Percentiles rank a stretch among this genome's conserved stretches.
Evolutionary conservation across 2,113 vertebrate species (phyloP).

Genomic region (Calyptommatus sinebrachiatus): DNA sequence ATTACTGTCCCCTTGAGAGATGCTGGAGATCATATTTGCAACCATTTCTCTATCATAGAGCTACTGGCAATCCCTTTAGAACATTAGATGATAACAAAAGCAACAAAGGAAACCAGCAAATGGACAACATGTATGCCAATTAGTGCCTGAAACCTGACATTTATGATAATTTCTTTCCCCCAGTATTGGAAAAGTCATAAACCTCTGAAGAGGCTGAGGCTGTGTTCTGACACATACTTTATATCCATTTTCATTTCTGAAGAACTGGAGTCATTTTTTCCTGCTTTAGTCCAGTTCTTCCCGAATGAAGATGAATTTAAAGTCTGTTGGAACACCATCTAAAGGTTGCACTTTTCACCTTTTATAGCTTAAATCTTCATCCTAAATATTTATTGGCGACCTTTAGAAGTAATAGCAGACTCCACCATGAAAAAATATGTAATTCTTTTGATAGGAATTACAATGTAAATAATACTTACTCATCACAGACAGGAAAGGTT

Average conservation of each 20-base stretch:
- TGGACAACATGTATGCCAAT: not conserved
- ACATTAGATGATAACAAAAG: not conserved
- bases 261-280: no score
- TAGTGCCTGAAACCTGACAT: not conserved
- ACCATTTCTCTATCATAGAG: no score
- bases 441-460: not conserved
- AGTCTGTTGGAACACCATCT: no score
- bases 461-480: not conserved
- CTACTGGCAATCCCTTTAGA: no score
- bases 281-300: no score
- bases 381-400: constrained; percentile 39
- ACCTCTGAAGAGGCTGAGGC: not conserved
- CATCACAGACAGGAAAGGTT: not conserved
- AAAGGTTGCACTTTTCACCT: not conserved
- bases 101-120: not conserved
- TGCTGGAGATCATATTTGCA: no score
- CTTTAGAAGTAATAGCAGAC: constrained; percentile 34
- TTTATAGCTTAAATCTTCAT: constrained; percentile 40
- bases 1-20: no score
- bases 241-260: no score
- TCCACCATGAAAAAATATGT: constrained; percentile 20
- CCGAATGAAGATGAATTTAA: no score
- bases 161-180: not conserved
- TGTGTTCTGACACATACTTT: no score
- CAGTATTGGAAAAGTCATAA: not conserved